Percentiles rank a stretch among this genome's conserved stretches.
These are phyloP conservation scores for Pemphigus obesinymphae DNA, from an alignment of 1,140 invertebrate species.

Conservation along the genomic window DNA sequence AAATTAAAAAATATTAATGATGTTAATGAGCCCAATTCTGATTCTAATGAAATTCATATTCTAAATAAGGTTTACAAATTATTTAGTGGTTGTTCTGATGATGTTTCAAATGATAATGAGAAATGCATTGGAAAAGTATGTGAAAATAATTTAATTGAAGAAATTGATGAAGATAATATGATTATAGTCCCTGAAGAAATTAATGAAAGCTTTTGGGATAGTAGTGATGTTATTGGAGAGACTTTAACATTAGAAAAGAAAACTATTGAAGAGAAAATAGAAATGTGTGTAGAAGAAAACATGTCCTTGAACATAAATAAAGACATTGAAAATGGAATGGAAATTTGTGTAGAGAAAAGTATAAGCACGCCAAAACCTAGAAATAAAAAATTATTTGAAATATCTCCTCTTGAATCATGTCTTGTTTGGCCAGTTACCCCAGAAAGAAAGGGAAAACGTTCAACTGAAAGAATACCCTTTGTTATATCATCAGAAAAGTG, in stretches of 20 bases:
- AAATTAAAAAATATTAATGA: not conserved
- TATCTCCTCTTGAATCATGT: not conserved
- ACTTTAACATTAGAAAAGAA: too few species aligned
- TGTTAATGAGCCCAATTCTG: not conserved
- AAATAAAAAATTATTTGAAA: not conserved
- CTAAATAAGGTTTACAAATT: not conserved
- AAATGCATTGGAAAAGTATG: not conserved
- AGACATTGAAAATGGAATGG: not conserved
- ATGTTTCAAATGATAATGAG: not conserved
- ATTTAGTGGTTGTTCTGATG: not conserved
- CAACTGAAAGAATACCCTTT: not conserved
- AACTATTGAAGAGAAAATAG: not conserved
- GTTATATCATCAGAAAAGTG: not conserved
- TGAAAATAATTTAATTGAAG: constrained; percentile 45
- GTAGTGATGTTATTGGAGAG: not conserved
- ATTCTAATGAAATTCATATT: not conserved
- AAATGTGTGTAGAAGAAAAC: not conserved
- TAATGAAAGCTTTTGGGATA: not conserved
- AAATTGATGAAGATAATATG: constrained; percentile 36
- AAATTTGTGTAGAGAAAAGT: not conserved
- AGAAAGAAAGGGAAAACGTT: not conserved
- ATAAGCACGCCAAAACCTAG: not conserved
- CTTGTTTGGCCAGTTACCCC: not conserved
- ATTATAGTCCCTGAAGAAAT: too few species aligned
- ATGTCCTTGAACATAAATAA: not conserved